These are phyloP conservation scores for Melanotaenia pygmaea DNA, from an alignment of 2,797 vertebrate genomes.

Conservation along the genomic window DNA sequence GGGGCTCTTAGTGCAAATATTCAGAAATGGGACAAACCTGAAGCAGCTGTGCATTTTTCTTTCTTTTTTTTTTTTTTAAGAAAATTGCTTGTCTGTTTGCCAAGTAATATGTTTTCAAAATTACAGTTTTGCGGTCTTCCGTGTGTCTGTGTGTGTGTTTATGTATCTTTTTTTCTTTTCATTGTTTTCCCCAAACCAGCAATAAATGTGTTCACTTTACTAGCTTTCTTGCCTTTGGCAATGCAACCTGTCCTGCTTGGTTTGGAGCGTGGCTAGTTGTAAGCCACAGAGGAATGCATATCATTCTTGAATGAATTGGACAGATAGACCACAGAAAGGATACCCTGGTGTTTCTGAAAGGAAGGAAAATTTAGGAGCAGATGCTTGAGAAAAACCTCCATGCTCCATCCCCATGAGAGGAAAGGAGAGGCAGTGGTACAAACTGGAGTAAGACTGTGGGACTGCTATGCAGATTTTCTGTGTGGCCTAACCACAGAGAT, in stretches of 20 bases:
- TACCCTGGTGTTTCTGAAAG: constrained; percentile 57
- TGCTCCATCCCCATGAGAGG: constrained; percentile 14
- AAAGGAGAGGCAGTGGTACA: constrained; percentile 25
- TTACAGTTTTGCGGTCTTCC: constrained; percentile 60
- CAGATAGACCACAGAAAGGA: constrained; percentile 57
- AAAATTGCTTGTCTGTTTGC: constrained; percentile 36
- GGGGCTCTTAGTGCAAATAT: constrained; percentile 68
- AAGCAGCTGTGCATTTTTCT: constrained; percentile 71
- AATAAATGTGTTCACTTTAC: constrained; percentile 51
- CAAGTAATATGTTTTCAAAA: constrained; percentile 78
- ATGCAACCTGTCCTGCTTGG: constrained; percentile 55
- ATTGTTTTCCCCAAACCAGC: constrained; percentile 52
- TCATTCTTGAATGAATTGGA: constrained; percentile 72
- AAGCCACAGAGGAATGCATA: constrained; percentile 60
- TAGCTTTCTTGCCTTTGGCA: constrained; percentile 48
- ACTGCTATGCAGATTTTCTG: neutral
- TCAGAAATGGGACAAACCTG: constrained; percentile 65
- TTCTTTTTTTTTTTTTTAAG: constrained; percentile 35
- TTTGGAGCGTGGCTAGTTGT: constrained; percentile 47
- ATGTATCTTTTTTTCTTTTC: constrained; percentile 30
- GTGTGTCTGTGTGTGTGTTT: constrained; percentile 39
- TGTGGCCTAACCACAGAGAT: neutral
- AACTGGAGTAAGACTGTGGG: constrained; percentile 20
- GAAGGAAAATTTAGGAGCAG: constrained; percentile 55
- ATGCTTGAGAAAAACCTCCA: constrained; percentile 29